phyloP scores from a whole-genome alignment of 2,113 vertebrate genomes.

The Acanthochromis polyacanthus region DNA sequence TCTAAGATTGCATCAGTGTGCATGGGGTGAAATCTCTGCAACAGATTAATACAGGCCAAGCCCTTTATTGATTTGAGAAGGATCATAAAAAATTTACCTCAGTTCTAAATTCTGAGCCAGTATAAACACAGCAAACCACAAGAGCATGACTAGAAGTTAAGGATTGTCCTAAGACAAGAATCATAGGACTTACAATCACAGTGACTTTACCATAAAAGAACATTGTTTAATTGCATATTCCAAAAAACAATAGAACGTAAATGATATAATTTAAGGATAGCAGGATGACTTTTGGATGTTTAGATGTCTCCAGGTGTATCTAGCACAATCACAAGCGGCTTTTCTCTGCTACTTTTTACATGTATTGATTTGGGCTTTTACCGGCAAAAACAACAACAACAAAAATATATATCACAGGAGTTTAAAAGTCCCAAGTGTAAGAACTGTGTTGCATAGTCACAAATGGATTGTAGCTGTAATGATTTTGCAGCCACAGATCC shows the following conservation, averaged over 20 bases:
- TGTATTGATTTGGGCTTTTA: conserved; percentile 28
- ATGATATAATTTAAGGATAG: not conserved
- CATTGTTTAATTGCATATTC: not conserved
- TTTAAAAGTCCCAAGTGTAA: conserved; percentile 20
- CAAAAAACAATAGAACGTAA: not conserved
- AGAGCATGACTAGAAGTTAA: conserved; percentile 1
- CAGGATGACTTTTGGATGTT: not conserved
- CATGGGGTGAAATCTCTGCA: conserved; percentile 32
- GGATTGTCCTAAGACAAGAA: not conserved
- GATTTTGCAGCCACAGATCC: conserved; percentile 70
- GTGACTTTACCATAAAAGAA: not conserved
- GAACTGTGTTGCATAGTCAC: conserved; percentile 39
- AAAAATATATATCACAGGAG: not conserved
- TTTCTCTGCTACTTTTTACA: conserved; percentile 18
- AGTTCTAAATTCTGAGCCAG: conserved; percentile 12
- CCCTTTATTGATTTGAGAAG: conserved; percentile 47
- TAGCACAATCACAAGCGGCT: not conserved
- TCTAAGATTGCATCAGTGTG: conserved; percentile 16
- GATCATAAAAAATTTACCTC: conserved; percentile 29
- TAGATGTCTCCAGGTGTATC: not conserved
- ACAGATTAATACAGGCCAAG: conserved; percentile 37
- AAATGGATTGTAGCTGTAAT: conserved; percentile 61
- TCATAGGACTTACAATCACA: not conserved
- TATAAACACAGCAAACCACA: conserved; percentile 24
- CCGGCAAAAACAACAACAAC: not conserved